Conservation (phyloP, 2,888 invertebrate species). For the Drosophila dives region DNA sequence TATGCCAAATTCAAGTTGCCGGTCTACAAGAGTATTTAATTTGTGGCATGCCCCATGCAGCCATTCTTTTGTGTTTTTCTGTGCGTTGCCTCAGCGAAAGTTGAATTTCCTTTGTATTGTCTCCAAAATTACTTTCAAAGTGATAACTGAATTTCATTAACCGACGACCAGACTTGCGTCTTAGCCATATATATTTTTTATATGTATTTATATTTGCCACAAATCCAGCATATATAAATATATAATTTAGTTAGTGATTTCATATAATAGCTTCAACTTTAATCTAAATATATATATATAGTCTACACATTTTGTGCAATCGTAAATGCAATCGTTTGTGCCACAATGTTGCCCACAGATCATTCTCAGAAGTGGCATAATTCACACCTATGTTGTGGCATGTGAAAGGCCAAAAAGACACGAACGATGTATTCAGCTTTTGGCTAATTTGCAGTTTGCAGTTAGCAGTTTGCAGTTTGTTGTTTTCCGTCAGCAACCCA, state of each 20-base stretch:
- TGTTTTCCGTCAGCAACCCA: slow-evolving; percentile 31
- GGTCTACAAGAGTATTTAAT: neutral
- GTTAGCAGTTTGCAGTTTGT: slow-evolving; percentile 17
- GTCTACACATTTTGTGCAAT: neutral
- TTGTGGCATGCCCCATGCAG: neutral
- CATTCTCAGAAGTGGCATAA: neutral
- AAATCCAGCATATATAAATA: neutral
- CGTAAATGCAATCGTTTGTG: neutral
- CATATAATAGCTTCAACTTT: neutral
- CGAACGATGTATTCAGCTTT: slow-evolving; percentile 1
- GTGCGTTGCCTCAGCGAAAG: neutral
- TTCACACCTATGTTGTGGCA: slow-evolving; percentile 15
- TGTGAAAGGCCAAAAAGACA: slow-evolving; percentile 31
- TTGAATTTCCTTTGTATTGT: neutral
- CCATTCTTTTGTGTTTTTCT: neutral
- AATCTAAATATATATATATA: neutral
- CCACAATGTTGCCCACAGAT: neutral
- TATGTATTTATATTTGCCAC: neutral
- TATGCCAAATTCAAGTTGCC: neutral
- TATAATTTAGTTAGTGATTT: neutral
- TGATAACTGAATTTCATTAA: neutral
- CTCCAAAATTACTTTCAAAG: neutral
- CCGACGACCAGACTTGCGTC: neutral
- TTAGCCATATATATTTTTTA: too few relatives aligned
- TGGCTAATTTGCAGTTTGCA: slow-evolving; percentile 22